These are phyloP conservation scores for Carassius carassius DNA, from an alignment of 2,113 vertebrate species.

Conservation along the genomic window DNA sequence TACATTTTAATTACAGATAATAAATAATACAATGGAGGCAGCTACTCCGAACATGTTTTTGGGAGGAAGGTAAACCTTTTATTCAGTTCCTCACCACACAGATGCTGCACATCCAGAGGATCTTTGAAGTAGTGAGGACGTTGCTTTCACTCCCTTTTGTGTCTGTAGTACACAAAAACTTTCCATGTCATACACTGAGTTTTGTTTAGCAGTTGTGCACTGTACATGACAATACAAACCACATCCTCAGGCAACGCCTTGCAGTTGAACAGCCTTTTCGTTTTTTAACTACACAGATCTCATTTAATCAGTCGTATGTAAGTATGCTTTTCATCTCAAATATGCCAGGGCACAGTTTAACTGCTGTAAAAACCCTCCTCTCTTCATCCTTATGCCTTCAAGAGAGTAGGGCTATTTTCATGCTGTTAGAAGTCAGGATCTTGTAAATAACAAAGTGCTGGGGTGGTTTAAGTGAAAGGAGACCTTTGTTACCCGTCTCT, in stretches of 20 bases:
- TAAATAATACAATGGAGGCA: conserved; percentile 40
- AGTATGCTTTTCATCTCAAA: conserved; percentile 50
- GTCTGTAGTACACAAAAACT: conserved; percentile 21
- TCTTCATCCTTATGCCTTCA: conserved; percentile 35
- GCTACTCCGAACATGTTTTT: conserved; percentile 14
- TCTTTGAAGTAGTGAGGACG: conserved; percentile 5
- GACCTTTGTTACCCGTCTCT: conserved; percentile 64
- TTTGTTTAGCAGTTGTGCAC: conserved; percentile 19
- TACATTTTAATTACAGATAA: conserved; percentile 40
- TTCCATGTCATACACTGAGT: conserved; percentile 3
- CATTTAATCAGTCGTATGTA: conserved; percentile 32
- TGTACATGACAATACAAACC: conserved; percentile 36
- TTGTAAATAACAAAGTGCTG: conserved; percentile 51
- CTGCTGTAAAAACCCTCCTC: conserved; percentile 30
- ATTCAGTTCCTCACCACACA: conserved; percentile 36
- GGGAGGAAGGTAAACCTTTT: conserved; percentile 13
- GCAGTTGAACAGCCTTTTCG: background rate
- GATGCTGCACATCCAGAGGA: conserved; percentile 25
- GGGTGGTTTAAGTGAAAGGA: conserved; percentile 69
- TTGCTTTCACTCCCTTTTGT: conserved; percentile 25
- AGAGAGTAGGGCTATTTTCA: conserved; percentile 37
- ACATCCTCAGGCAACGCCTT: conserved; percentile 25
- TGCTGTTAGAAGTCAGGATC: conserved; percentile 48
- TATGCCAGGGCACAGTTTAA: conserved; percentile 26
- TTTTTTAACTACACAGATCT: conserved; percentile 33